These are phyloP conservation scores for Halcyon smyrnensis DNA, from an alignment of 2,797 vertebrate species.

Conservation along the genomic window DNA sequence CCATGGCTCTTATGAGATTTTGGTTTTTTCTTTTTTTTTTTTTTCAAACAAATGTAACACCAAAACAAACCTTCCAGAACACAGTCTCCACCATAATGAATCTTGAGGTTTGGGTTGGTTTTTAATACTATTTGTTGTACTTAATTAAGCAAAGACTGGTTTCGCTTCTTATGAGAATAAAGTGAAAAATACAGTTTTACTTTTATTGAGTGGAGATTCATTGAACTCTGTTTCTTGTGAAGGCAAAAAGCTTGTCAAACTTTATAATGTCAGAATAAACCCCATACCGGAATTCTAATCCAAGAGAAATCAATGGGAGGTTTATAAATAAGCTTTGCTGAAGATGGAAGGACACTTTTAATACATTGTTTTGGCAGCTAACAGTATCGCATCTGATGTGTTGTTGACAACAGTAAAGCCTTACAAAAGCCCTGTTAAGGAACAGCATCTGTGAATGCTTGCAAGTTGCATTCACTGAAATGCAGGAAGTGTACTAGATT, in stretches of 20 bases:
- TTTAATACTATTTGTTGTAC: background rate
- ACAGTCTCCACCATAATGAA: background rate
- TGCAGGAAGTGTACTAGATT: conserved; percentile 22
- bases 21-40: background rate
- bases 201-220: background rate
- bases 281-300: background rate
- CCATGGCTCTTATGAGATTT: background rate
- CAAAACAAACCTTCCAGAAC: background rate
- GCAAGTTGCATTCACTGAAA: conserved; percentile 10
- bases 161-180: background rate
- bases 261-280: background rate
- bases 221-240: background rate
- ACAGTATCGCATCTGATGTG: background rate
- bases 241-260: background rate
- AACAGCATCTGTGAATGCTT: conserved; percentile 30
- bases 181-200: background rate
- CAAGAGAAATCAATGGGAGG: background rate
- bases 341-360: conserved; percentile 7
- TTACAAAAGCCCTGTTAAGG: conserved; percentile 31
- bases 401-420: conserved; percentile 3
- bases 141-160: background rate
- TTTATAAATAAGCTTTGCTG: background rate
- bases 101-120: background rate
- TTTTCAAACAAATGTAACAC: background rate
- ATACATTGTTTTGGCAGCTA: conserved; percentile 30